These are phyloP conservation scores for Rutilus rutilus DNA, from an alignment of 2,113 vertebrate genomes.

Conservation along the genomic window DNA sequence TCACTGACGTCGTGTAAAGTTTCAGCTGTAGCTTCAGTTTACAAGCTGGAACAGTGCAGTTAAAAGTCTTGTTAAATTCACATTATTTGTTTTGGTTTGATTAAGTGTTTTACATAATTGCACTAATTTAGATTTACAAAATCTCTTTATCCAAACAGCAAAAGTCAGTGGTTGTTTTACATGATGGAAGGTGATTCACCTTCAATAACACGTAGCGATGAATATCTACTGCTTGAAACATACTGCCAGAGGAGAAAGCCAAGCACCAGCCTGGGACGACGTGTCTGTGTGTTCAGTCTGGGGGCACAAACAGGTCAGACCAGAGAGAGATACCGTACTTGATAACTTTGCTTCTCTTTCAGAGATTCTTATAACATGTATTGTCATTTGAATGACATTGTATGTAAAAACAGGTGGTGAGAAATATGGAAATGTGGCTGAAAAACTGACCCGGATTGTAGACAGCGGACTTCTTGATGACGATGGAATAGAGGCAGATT, in stretches of 20 bases:
- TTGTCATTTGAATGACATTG: neutral
- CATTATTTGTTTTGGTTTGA: neutral
- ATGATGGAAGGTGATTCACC: neutral
- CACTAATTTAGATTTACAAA: no score
- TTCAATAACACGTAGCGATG: slow-evolving; percentile 2
- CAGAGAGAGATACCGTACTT: neutral
- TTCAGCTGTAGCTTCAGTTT: neutral
- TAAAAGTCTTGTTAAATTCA: neutral
- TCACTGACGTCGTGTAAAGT: neutral
- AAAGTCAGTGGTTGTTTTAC: neutral
- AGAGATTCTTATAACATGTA: neutral
- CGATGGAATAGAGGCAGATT: neutral
- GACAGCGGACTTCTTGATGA: neutral
- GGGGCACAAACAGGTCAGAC: neutral
- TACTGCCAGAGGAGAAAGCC: slow-evolving; percentile 37
- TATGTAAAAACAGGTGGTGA: neutral
- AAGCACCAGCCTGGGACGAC: neutral
- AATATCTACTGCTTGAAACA: slow-evolving; percentile 47
- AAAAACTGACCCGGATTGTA: slow-evolving; percentile 49
- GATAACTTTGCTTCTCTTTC: neutral
- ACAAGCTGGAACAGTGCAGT: neutral
- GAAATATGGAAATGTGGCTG: slow-evolving; percentile 23
- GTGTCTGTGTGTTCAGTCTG: neutral
- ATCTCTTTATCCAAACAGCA: neutral
- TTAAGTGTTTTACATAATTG: neutral